Evolutionary conservation across 2,113 vertebrate genomes (phyloP).

Genomic region (Marmota monax): DNA sequence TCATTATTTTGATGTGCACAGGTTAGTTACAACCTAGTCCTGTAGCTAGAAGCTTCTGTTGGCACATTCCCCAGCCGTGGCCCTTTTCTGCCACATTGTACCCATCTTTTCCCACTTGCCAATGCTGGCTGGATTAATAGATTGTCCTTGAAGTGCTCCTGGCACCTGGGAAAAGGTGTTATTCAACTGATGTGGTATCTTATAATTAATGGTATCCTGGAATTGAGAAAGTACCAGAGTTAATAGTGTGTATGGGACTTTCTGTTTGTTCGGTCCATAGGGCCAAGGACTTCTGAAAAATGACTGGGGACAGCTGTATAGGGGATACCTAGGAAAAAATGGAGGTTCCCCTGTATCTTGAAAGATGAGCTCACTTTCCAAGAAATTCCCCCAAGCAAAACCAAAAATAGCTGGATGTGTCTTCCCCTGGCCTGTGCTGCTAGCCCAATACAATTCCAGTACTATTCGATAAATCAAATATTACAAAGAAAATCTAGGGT

Average conservation of each 20-base stretch:
- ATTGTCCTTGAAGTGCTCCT: background rate
- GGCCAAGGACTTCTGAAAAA: background rate
- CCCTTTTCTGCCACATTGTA: background rate
- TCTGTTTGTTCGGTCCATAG: background rate
- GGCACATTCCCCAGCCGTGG: background rate
- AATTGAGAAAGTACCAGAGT: background rate
- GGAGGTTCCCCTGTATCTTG: background rate
- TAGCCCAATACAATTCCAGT: background rate
- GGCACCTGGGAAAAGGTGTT: slow-evolving; percentile 40
- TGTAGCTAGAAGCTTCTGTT: background rate
- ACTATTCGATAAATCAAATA: background rate
- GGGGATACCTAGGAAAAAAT: background rate
- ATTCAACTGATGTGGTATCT: background rate
- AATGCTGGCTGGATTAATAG: background rate
- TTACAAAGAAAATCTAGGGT: background rate
- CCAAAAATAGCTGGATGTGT: background rate
- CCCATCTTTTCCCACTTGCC: background rate
- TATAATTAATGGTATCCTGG: background rate
- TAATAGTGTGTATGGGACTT: background rate
- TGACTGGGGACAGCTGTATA: background rate
- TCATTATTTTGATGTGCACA: slow-evolving; percentile 62
- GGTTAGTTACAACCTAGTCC: background rate
- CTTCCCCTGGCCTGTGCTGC: background rate
- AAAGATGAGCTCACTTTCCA: background rate
- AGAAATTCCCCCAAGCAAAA: background rate